Percentiles rank a stretch among this genome's conserved stretches.
These are phyloP conservation scores for Nothobranchius furzeri DNA, from an alignment of 2,113 vertebrate genomes.

Conservation along the genomic window DNA sequence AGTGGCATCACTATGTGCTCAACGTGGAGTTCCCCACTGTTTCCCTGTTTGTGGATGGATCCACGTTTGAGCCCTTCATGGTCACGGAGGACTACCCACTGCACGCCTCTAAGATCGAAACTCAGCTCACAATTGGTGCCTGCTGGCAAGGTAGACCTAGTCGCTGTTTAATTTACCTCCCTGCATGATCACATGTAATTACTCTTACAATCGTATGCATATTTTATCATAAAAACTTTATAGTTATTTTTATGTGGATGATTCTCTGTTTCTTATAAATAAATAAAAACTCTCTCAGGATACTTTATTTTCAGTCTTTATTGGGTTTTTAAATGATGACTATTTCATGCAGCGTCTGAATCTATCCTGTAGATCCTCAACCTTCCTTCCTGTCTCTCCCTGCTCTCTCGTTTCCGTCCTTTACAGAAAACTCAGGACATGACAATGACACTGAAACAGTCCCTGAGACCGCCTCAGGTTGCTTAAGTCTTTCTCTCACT, in stretches of 20 bases:
- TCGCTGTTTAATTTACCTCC: background rate
- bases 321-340: constrained; percentile 29
- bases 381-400: constrained; percentile 74
- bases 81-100: constrained; percentile 95
- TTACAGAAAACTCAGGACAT: constrained; percentile 93
- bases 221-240: background rate
- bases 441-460: constrained; percentile 95
- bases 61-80: constrained; percentile 90
- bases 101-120: constrained; percentile 87
- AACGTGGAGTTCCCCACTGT: constrained; percentile 89
- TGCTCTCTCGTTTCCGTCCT: constrained; percentile 87
- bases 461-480: constrained; percentile 92
- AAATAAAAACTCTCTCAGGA: too few species aligned
- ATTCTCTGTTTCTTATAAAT: background rate
- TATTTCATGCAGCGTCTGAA: constrained; percentile 36
- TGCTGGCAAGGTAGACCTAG: constrained; percentile 94
- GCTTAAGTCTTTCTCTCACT: constrained; percentile 82
- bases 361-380: constrained; percentile 64
- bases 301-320: background rate
- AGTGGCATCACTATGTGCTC: constrained; percentile 97
- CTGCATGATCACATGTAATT: background rate
- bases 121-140: constrained; percentile 93
- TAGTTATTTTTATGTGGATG: background rate
- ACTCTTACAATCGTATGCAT: background rate
- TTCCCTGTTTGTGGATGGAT: constrained; percentile 90